These are phyloP conservation scores for Callyntrura sp. DNA, from an alignment of 2,888 invertebrate species.

Conservation along the genomic window DNA sequence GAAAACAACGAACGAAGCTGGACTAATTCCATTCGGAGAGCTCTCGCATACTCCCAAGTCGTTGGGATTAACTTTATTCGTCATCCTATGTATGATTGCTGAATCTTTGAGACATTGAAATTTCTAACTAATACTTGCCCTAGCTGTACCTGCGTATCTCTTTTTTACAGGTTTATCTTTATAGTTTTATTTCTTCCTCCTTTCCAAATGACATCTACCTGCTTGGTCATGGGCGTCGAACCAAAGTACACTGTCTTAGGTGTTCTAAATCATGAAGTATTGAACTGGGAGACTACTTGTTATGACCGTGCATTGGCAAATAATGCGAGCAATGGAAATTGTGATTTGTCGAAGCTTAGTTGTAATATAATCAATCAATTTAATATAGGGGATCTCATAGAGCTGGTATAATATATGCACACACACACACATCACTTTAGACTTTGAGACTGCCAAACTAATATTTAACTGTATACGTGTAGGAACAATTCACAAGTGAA, in stretches of 20 bases:
- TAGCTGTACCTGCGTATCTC: background rate
- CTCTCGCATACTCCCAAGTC: conserved; percentile 25
- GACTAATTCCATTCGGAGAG: conserved; percentile 12
- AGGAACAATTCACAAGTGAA: conserved; percentile 1
- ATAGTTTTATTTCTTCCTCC: conserved; percentile 37
- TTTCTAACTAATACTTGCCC: background rate
- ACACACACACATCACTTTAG: background rate
- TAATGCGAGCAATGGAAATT: background rate
- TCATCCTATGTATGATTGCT: conserved; percentile 33
- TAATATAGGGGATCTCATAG: background rate
- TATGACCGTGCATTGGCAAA: background rate
- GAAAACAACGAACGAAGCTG: background rate
- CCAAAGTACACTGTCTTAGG: conserved; percentile 51
- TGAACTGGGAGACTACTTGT: conserved; percentile 46
- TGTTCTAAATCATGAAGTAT: conserved; percentile 51
- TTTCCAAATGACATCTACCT: conserved; percentile 43
- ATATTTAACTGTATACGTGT: background rate
- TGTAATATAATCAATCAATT: conserved; percentile 45
- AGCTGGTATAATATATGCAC: conserved; percentile 25
- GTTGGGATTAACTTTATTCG: conserved; percentile 52
- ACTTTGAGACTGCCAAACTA: background rate
- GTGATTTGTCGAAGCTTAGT: conserved; percentile 28
- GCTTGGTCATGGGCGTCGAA: conserved; percentile 32
- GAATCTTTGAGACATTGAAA: background rate
- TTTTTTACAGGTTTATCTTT: conserved; percentile 30